A percentile compares a stretch with the other conserved stretches of the same genome.
These are phyloP conservation scores for Morphnarchus princeps DNA, from an alignment of 2,113 vertebrate genomes.

Conservation along the genomic window DNA sequence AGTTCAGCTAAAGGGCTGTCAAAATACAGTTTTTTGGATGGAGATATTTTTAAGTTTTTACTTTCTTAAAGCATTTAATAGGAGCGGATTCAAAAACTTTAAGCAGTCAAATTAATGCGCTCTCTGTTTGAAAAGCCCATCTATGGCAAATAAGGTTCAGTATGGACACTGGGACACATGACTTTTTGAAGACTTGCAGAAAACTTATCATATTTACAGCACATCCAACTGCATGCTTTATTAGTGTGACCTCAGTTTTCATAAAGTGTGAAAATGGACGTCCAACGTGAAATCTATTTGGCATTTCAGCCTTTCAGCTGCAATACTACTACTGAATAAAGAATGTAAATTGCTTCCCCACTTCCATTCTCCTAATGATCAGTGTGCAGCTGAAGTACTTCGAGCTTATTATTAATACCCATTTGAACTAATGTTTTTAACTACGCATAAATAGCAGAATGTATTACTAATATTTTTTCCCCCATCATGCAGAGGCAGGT, in stretches of 20 bases:
- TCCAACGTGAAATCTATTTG: neutral
- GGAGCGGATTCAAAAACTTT: neutral
- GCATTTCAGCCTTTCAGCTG: neutral
- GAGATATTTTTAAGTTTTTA: neutral
- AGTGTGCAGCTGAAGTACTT: neutral
- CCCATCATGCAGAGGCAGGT: neutral
- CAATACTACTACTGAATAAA: neutral
- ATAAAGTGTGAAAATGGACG: neutral
- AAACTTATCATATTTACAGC: neutral
- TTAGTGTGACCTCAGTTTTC: constrained; percentile 6
- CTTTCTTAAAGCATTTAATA: neutral
- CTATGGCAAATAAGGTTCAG: neutral
- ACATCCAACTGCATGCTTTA: neutral
- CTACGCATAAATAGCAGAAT: neutral
- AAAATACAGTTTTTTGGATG: neutral
- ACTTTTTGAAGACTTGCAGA: neutral
- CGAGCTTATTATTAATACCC: neutral
- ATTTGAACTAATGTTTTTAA: constrained; percentile 22
- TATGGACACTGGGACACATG: neutral
- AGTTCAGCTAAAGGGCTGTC: neutral
- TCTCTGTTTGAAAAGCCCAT: neutral
- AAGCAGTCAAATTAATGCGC: neutral
- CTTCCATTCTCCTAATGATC: neutral
- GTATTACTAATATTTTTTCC: neutral
- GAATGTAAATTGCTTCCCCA: neutral